Conservation (phyloP, 2,888 invertebrate genomes). For the Tromatobia lineatoria region DNA sequence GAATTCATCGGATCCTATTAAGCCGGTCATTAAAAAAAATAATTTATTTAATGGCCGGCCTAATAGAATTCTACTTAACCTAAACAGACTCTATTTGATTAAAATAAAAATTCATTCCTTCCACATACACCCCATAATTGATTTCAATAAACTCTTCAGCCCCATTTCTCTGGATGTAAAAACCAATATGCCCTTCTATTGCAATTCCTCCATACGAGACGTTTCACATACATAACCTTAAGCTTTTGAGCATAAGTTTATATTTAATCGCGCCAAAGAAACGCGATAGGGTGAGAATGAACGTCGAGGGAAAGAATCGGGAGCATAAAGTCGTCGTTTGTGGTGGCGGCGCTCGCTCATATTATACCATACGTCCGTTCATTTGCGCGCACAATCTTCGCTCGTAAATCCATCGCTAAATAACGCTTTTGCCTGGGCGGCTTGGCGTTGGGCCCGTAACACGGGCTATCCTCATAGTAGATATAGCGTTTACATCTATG, state of each 20-base stretch:
- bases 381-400: slow-evolving; percentile 76
- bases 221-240: too few species aligned
- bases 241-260: not conserved
- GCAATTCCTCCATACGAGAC: not conserved
- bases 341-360: slow-evolving; percentile 31
- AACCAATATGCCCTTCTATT: too few species aligned
- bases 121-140: too few species aligned
- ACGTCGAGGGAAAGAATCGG: slow-evolving; percentile 26
- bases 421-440: slow-evolving; percentile 74
- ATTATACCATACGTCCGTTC: slow-evolving; percentile 65
- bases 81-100: too few species aligned
- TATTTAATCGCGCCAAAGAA: not conserved
- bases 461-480: slow-evolving; percentile 29
- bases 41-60: too few species aligned
- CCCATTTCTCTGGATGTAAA: too few species aligned
- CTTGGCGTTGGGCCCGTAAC: slow-evolving; percentile 55
- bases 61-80: too few species aligned
- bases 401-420: slow-evolving; percentile 79
- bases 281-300: slow-evolving; percentile 26
- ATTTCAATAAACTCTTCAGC: too few species aligned
- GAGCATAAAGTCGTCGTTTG: slow-evolving; percentile 46
- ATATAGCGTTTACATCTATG: not conserved
- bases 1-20: too few species aligned
- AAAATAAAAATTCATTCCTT: too few species aligned
- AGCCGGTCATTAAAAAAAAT: too few species aligned